These are phyloP conservation scores for Platycnemis pennipes DNA, from an alignment of 2,888 invertebrate species.

Conservation along the genomic window DNA sequence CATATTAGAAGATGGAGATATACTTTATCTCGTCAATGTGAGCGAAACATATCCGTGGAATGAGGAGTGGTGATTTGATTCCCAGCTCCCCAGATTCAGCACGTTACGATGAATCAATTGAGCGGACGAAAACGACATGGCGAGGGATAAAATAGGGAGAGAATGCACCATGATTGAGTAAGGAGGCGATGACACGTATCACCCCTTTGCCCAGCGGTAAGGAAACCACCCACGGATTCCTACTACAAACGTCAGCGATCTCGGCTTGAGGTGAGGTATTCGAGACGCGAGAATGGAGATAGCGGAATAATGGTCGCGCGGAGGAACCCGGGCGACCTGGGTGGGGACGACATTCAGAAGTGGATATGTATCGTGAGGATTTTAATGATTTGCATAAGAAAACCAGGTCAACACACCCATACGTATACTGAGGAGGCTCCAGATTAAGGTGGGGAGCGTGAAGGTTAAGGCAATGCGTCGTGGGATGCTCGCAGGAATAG, in stretches of 20 bases:
- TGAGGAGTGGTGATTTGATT: too few species aligned
- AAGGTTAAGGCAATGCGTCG: slow-evolving; percentile 30
- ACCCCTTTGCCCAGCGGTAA: too few species aligned
- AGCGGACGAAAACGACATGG: neutral
- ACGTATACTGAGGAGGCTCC: neutral
- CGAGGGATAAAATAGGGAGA: neutral
- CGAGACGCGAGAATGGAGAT: neutral
- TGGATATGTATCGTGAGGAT: neutral
- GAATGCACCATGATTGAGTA: neutral
- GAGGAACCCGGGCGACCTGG: neutral
- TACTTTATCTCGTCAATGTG: too few species aligned
- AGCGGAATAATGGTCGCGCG: neutral
- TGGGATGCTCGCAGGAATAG: neutral
- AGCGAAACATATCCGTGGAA: too few species aligned
- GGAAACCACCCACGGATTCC: neutral
- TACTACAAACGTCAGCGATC: neutral
- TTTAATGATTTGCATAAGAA: neutral
- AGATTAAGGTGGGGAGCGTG: neutral
- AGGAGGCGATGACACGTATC: too few species aligned
- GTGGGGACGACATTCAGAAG: neutral
- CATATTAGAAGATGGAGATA: too few species aligned
- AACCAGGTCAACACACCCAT: neutral
- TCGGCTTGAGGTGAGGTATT: neutral
- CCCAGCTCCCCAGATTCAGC: too few species aligned
- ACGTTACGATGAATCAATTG: too few species aligned